These are phyloP conservation scores for Oenanthe oenanthe DNA, from an alignment of 2,113 vertebrate species.

Conservation along the genomic window DNA sequence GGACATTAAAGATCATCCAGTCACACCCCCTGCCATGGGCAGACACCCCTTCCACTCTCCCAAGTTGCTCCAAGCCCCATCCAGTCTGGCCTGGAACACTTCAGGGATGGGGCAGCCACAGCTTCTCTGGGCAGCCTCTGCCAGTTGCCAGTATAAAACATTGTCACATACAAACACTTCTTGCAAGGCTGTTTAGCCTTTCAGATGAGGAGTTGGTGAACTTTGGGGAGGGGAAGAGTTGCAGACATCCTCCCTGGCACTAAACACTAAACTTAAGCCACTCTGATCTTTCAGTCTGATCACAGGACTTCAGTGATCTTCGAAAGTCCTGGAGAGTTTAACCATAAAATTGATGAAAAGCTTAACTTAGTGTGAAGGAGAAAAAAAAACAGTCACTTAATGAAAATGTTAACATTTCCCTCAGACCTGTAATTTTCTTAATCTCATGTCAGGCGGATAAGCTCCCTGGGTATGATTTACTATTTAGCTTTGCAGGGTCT, in stretches of 20 bases:
- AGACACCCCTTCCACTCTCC: neutral
- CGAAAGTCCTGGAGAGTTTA: neutral
- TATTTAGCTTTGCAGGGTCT: neutral
- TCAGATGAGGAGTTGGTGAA: neutral
- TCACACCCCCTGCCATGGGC: neutral
- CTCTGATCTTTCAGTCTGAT: neutral
- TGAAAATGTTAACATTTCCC: neutral
- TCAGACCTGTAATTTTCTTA: conserved; percentile 23
- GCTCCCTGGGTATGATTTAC: neutral
- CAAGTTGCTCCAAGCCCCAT: neutral
- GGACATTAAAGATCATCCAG: neutral
- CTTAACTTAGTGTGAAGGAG: neutral
- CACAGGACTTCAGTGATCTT: neutral
- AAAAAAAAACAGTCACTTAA: neutral
- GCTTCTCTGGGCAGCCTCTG: neutral
- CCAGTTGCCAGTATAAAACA: neutral
- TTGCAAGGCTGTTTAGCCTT: neutral
- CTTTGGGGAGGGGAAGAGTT: neutral
- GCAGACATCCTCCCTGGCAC: neutral
- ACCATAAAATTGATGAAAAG: neutral
- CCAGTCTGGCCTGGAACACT: neutral
- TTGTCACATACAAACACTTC: neutral
- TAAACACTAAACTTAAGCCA: neutral
- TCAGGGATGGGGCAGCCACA: neutral
- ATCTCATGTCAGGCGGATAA: neutral